Percentiles rank a stretch among this genome's conserved stretches.
Conservation (phyloP, 2,797 vertebrate species). For the Anomalospiza imberbis region DNA sequence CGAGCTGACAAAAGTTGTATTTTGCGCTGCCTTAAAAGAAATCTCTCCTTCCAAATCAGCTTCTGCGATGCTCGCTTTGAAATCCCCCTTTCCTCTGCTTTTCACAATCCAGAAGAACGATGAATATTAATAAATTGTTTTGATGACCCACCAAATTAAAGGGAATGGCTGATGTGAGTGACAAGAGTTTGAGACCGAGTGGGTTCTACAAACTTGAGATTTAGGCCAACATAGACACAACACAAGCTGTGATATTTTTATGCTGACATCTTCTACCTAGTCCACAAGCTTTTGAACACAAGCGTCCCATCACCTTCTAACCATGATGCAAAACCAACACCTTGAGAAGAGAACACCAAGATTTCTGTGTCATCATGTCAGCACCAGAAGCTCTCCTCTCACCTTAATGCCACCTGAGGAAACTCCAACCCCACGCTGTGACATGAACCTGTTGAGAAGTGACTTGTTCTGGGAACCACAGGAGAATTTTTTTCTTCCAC, state of each 20-base stretch:
- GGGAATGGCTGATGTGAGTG: background rate
- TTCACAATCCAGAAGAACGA: background rate
- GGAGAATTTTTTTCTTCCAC: background rate
- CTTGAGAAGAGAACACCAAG: background rate
- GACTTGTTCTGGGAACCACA: background rate
- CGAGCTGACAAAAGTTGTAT: background rate
- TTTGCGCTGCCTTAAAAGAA: background rate
- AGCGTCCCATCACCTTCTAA: background rate
- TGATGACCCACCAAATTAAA: background rate
- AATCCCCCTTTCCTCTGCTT: background rate
- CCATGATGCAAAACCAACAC: rapidly evolving
- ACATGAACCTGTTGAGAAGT: background rate
- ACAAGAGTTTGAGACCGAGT: background rate
- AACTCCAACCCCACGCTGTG: rapidly evolving
- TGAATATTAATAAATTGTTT: background rate
- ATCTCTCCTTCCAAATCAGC: background rate
- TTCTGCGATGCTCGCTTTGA: background rate
- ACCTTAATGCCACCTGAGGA: background rate
- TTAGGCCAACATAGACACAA: background rate
- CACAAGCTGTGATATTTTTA: background rate
- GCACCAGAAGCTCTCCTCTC: background rate
- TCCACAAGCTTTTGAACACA: background rate
- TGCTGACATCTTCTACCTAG: background rate
- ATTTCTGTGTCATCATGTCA: background rate
- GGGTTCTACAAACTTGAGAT: background rate